Evolutionary conservation across 2,797 vertebrate genomes (phyloP).

Genomic region (Apogon hyalosoma): DNA sequence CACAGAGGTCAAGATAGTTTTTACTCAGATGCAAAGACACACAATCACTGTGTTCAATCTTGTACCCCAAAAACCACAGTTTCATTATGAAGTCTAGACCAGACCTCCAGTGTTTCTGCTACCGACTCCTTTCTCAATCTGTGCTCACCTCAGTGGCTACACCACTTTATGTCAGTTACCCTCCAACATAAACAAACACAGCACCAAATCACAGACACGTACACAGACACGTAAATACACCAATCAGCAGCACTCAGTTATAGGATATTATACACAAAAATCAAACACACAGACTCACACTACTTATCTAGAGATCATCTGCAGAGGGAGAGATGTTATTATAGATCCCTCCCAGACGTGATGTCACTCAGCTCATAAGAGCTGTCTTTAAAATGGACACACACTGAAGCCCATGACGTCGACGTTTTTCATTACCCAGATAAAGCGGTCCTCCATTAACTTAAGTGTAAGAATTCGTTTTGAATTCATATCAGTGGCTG

Average conservation of each 20-base stretch:
- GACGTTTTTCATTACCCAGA: slow-evolving; percentile 51
- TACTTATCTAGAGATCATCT: slow-evolving; percentile 75
- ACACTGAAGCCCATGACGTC: slow-evolving; percentile 48
- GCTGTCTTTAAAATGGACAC: slow-evolving; percentile 71
- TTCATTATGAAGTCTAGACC: slow-evolving; percentile 81
- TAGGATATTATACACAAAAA: slow-evolving; percentile 33
- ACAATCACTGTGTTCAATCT: slow-evolving; percentile 16
- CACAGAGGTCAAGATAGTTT: slow-evolving; percentile 7
- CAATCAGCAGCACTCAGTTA: slow-evolving; percentile 19
- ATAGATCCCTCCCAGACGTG: slow-evolving; percentile 77
- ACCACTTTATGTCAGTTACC: slow-evolving; percentile 18
- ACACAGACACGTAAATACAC: slow-evolving; percentile 13
- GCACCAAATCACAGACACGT: slow-evolving; percentile 25
- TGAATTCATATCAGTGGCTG: slow-evolving; percentile 6
- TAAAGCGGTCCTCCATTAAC: slow-evolving; percentile 22
- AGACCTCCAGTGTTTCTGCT: slow-evolving; percentile 68
- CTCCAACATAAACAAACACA: slow-evolving; percentile 34
- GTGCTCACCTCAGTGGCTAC: slow-evolving; percentile 49
- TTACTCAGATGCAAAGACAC: background rate
- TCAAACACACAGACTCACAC: slow-evolving; percentile 40
- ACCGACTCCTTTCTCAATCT: slow-evolving; percentile 55
- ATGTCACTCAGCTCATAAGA: slow-evolving; percentile 75
- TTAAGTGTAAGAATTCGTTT: slow-evolving; percentile 17
- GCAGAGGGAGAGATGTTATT: slow-evolving; percentile 73
- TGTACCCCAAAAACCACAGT: slow-evolving; percentile 69